phyloP scores from a whole-genome alignment of 2,888 invertebrate species.

The Amphipyra berbera region DNA sequence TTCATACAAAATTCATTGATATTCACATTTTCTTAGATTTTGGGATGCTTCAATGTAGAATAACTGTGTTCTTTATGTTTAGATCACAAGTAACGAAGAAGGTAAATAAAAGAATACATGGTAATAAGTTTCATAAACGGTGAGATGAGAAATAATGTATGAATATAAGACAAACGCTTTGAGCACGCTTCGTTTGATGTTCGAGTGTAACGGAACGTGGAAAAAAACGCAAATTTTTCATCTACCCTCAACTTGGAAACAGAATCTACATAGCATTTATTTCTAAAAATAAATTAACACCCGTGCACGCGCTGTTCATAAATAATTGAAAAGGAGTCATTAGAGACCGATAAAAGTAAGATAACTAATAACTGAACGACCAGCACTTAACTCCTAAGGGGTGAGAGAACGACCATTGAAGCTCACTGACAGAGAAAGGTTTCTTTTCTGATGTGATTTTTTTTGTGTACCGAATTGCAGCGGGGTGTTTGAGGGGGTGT shows the following conservation, averaged over 20 bases:
- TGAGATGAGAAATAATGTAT: conserved; percentile 73
- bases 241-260: conserved; percentile 65
- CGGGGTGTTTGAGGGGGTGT: conserved; percentile 59
- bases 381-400: conserved; percentile 74
- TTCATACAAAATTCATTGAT: not conserved
- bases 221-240: conserved; percentile 54
- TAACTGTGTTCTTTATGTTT: conserved; percentile 7
- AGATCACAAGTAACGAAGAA: conserved; percentile 41
- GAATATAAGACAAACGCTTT: conserved; percentile 75
- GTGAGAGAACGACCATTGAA: conserved; percentile 79
- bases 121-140: conserved; percentile 72
- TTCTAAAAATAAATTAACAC: conserved; percentile 74
- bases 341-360: conserved; percentile 73
- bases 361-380: conserved; percentile 80
- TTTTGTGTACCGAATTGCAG: conserved; percentile 85
- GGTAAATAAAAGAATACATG: conserved; percentile 65
- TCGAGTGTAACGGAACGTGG: conserved; percentile 71
- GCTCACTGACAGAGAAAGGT: conserved; percentile 84
- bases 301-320: conserved; percentile 67
- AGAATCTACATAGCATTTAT: conserved; percentile 76
- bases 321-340: conserved; percentile 79
- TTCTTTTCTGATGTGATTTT: conserved; percentile 80
- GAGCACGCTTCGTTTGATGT: conserved; percentile 78
- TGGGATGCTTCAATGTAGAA: not conserved
- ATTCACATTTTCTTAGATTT: not conserved